Percentiles rank a stretch among this genome's conserved stretches.
Conservation (phyloP, 2,797 vertebrate genomes). For the Falco novaeseelandiae region DNA sequence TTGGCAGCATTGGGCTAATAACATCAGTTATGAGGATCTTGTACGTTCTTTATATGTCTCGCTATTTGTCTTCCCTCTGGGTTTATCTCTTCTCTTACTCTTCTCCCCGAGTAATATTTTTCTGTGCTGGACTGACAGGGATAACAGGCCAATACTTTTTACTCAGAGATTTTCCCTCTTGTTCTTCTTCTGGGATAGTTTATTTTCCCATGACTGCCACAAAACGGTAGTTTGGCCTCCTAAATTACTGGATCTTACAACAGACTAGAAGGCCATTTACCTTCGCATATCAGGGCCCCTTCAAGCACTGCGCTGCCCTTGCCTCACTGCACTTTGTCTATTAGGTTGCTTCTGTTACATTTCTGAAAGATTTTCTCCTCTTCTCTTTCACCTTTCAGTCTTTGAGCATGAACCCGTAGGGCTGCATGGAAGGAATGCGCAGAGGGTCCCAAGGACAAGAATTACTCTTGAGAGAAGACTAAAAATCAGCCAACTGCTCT, state of each 20-base stretch:
- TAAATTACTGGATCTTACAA: slow-evolving; percentile 29
- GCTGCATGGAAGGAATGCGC: not conserved
- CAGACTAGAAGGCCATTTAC: slow-evolving; percentile 6
- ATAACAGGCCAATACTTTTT: not conserved
- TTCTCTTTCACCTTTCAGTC: slow-evolving; percentile 49
- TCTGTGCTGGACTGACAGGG: not conserved
- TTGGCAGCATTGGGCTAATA: not conserved
- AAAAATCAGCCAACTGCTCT: not conserved
- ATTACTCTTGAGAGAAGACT: not conserved
- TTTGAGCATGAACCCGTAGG: slow-evolving; percentile 44
- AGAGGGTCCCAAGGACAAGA: not conserved
- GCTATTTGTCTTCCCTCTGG: not conserved
- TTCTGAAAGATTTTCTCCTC: slow-evolving; percentile 51
- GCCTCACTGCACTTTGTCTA: slow-evolving; percentile 6
- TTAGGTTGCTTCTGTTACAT: slow-evolving; percentile 36
- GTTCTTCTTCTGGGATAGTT: not conserved
- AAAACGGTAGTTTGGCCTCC: slow-evolving; percentile 23
- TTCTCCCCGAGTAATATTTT: not conserved
- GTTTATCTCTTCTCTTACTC: not conserved
- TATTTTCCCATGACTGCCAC: not conserved
- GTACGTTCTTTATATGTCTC: not conserved
- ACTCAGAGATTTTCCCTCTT: not conserved
- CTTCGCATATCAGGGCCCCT: not conserved
- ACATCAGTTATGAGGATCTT: not conserved
- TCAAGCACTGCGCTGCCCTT: slow-evolving; percentile 15